Evolutionary conservation across 1,140 invertebrate genomes (phyloP), one percentile per base, ranked within the genome.

Genomic region (Nephila pilipes): DNA sequence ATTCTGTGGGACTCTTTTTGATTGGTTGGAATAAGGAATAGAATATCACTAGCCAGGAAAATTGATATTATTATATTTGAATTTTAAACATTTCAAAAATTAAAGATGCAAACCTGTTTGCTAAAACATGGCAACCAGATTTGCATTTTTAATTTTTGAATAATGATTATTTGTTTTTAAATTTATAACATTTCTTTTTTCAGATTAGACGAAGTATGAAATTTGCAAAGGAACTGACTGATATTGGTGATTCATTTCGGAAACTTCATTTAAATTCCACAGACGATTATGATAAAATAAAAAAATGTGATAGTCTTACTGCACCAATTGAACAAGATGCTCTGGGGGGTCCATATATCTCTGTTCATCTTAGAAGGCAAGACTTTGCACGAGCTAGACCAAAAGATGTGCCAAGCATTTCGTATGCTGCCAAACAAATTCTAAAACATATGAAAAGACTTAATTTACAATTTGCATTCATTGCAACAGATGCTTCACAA

Each of bases 161-260:
- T 46, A 46, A 10, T n/a, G n/a, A n/a, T n/a, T n/a, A n/a, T 46
- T 46, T 46, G 12, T 46, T 46, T 46, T 46, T 46, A 46, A 46
- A 46, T 10, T 46, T 46, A 10, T 46, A 46, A 46, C 46, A 46
- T 46, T 57, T 88, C 5, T 60, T 58, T 93, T 93, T 75, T 8
- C 81, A 95, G 95, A 95, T 95, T 36, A 94, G 99, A 94, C 96
- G 98, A 94, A 99, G 98, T 95, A 99, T 99, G 98, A 96, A 97
- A 94, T 99, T 99, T 95, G 97, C 97, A 88, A 96, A 96, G 75
- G 95, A 97, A 83, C 96, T 99, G 2, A 95, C 96, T 80, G 85
- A 96, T 94, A 96, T 97, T 94, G 98, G 97, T 1, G 96, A 97
- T 93, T 94, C 97, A 58, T 99, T 97, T 95, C 96, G 98, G 79